Evolutionary conservation across 1,140 invertebrate genomes (phyloP).

Genomic region (Pogonomyrmex californicus): DNA sequence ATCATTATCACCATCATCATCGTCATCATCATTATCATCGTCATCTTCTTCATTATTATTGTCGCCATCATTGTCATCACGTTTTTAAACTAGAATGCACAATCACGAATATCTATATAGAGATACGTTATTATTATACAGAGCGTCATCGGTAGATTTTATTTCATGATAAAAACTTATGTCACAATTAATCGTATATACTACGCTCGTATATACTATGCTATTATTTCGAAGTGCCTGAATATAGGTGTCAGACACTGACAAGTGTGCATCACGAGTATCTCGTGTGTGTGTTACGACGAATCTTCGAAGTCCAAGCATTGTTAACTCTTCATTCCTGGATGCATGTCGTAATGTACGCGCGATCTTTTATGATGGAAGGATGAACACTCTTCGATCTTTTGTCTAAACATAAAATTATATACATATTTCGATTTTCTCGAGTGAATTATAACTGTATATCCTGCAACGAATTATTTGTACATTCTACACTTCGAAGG

Average conservation of each 20-base stretch:
- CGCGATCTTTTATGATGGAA: background rate
- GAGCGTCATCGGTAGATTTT: background rate
- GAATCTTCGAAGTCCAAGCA: background rate
- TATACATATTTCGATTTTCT: background rate
- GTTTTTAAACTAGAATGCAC: background rate
- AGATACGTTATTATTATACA: background rate
- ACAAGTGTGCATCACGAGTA: constrained; percentile 9
- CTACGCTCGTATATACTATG: background rate
- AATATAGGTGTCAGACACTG: background rate
- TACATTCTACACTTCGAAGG: background rate
- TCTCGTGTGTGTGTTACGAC: constrained; percentile 5
- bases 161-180: background rate
- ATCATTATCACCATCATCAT: background rate
- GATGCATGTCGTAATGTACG: background rate
- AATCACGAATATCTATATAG: background rate
- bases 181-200: background rate
- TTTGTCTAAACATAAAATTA: background rate
- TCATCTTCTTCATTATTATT: background rate
- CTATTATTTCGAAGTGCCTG: background rate
- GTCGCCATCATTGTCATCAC: background rate
- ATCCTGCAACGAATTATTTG: background rate
- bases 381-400: background rate
- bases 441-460: background rate
- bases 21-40: background rate
- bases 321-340: background rate